Evolutionary conservation across 2,888 invertebrate genomes (phyloP).

Genomic region (Andrena marginata): DNA sequence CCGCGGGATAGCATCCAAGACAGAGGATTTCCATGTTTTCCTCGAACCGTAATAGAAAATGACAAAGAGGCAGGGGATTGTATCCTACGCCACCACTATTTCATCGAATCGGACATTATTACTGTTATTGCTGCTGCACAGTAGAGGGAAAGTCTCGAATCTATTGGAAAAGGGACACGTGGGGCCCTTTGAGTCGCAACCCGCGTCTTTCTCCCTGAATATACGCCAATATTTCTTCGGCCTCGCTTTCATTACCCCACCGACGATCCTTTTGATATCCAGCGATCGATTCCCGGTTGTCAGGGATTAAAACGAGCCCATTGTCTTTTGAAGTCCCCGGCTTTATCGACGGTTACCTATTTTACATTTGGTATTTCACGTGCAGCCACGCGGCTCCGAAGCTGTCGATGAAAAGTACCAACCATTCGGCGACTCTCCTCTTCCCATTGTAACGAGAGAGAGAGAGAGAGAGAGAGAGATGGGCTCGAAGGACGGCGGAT

Average conservation of each 20-base stretch:
- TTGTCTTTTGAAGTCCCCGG: conserved; percentile 21
- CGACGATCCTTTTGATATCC: conserved; percentile 22
- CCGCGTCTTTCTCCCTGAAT: conserved; percentile 18
- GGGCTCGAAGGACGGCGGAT: no score
- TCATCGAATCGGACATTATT: conserved; percentile 38
- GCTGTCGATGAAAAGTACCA: neutral
- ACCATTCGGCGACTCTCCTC: neutral
- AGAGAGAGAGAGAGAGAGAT: no score
- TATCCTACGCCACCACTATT: conserved; percentile 21
- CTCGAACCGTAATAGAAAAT: neutral
- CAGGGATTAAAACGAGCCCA: conserved; percentile 27
- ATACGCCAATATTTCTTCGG: conserved; percentile 14
- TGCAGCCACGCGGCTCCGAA: neutral
- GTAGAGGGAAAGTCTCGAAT: conserved; percentile 28
- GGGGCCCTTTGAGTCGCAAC: conserved; percentile 19
- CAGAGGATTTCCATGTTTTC: neutral
- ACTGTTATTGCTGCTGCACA: conserved; percentile 30
- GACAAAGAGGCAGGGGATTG: neutral
- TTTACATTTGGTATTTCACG: neutral
- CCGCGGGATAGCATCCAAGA: no score
- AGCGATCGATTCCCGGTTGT: conserved; percentile 17
- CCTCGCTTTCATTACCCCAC: conserved; percentile 19
- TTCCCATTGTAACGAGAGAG: neutral
- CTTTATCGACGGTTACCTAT: conserved; percentile 1
- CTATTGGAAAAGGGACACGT: conserved; percentile 47